Evolutionary conservation across 2,888 invertebrate genomes (phyloP).

Genomic region (Dolomedes plantarius): DNA sequence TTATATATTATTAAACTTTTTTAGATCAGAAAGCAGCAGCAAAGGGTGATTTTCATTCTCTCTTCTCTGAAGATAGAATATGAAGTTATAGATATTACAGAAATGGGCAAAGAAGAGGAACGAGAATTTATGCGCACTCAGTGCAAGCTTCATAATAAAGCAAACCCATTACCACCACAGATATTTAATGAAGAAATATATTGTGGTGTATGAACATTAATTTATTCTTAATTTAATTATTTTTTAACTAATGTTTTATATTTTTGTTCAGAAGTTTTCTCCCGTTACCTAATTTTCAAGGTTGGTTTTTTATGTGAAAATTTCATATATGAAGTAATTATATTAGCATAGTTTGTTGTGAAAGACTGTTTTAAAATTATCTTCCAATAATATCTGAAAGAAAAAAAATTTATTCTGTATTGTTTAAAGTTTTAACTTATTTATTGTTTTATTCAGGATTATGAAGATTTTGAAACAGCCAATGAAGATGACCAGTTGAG

Average conservation of each 20-base stretch:
- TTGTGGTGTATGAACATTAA: conserved; percentile 95
- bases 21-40: conserved; percentile 96
- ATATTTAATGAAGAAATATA: conserved; percentile 94
- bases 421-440: too few relatives aligned
- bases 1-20: background rate
- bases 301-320: too few relatives aligned
- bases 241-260: too few relatives aligned
- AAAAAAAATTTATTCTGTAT: too few relatives aligned
- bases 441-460: conserved; percentile 85
- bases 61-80: conserved; percentile 94
- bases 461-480: conserved; percentile 92
- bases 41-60: conserved; percentile 93
- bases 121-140: conserved; percentile 95
- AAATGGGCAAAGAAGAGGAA: conserved; percentile 90
- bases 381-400: too few relatives aligned
- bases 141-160: conserved; percentile 80
- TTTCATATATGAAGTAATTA: too few relatives aligned
- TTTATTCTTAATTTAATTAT: too few relatives aligned
- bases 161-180: conserved; percentile 92
- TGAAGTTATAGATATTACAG: conserved; percentile 94
- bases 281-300: too few relatives aligned
- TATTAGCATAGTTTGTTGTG: too few relatives aligned
- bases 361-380: too few relatives aligned
- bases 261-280: too few relatives aligned
- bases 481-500: conserved; percentile 93